Percentiles rank a stretch among this genome's conserved stretches.
Evolutionary conservation across 2,113 vertebrate genomes (phyloP).

Genomic region (Catharus fuscescens): DNA sequence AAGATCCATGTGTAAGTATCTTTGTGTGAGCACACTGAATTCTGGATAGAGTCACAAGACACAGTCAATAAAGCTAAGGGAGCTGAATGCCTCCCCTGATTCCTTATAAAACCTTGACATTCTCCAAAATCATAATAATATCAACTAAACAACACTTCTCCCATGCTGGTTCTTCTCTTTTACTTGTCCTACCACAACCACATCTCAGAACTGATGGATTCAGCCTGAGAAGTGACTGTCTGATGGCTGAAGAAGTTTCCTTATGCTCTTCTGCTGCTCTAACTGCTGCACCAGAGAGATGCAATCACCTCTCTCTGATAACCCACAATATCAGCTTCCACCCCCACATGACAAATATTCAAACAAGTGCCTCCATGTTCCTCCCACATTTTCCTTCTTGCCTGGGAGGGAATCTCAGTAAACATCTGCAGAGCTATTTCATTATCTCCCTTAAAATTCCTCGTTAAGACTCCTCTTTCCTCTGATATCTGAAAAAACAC

Average conservation of each 20-base stretch:
- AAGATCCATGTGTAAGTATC: neutral
- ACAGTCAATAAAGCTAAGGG: neutral
- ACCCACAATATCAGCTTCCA: neutral
- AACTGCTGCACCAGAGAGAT: neutral
- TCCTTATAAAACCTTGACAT: neutral
- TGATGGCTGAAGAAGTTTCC: neutral
- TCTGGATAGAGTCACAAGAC: neutral
- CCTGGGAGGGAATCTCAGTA: constrained; percentile 21
- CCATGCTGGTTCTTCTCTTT: neutral
- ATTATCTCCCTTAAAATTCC: neutral
- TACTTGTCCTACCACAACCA: neutral
- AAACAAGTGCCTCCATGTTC: constrained; percentile 10
- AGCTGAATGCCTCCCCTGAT: neutral
- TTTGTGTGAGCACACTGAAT: neutral
- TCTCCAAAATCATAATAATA: neutral
- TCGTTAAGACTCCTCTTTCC: neutral
- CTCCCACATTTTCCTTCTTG: constrained; percentile 23
- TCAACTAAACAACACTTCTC: neutral
- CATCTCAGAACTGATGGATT: neutral
- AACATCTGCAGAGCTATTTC: constrained; percentile 40
- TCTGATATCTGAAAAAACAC: neutral
- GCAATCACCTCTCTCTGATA: neutral
- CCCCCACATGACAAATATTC: constrained; percentile 39
- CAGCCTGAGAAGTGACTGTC: fast-evolving
- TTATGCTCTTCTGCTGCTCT: neutral